Percentiles rank a stretch among this genome's conserved stretches.
These are phyloP conservation scores for Tuta absoluta DNA, from an alignment of 2,888 invertebrate species.

Conservation along the genomic window DNA sequence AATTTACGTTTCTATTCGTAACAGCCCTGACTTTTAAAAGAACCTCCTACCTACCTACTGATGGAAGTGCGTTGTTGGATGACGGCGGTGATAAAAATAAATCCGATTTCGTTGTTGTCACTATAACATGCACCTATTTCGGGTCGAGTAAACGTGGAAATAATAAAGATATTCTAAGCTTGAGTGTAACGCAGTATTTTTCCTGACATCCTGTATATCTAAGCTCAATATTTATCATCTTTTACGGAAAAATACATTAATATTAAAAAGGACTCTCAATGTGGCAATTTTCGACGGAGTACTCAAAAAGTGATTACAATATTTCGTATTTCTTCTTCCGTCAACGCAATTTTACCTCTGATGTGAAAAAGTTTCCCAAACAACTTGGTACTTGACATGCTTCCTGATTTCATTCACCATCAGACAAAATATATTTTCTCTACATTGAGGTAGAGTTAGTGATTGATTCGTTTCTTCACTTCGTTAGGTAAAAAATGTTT, in stretches of 20 bases:
- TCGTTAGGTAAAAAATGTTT: no score
- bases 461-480: no score
- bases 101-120: constrained; percentile 14
- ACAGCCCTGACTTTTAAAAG: not conserved
- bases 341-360: not conserved
- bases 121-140: not conserved
- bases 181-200: no score
- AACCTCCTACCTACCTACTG: not conserved
- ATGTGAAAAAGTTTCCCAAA: not conserved
- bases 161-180: not conserved
- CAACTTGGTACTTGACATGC: constrained; percentile 7
- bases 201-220: no score
- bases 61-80: not conserved
- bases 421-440: not conserved
- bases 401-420: constrained; percentile 9
- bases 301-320: not conserved
- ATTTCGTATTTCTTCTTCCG: not conserved
- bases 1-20: no score
- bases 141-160: not conserved
- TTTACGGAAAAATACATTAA: no score
- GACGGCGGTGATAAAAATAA: constrained; percentile 14
- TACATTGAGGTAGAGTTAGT: no score
- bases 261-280: no score
- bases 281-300: no score
- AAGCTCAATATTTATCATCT: no score